Evolutionary conservation across 1,140 invertebrate genomes (phyloP).

Genomic region (Trinorchestia longiramus): DNA sequence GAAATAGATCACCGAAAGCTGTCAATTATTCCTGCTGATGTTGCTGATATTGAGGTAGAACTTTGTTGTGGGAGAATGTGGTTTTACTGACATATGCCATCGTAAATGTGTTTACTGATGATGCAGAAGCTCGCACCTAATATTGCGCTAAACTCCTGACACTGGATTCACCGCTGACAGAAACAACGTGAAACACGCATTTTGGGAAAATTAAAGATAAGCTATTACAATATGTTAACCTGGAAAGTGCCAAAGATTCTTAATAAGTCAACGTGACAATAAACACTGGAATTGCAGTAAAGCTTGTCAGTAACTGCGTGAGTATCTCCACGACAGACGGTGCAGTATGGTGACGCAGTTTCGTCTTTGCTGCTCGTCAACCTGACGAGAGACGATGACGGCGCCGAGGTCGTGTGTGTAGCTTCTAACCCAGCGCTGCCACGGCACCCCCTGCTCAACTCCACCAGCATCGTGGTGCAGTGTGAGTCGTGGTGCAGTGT

Average conservation of each 20-base stretch:
- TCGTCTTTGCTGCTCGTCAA: slow-evolving; percentile 58
- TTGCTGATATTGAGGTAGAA: no score
- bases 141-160: no score
- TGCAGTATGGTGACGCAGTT: slow-evolving; percentile 58
- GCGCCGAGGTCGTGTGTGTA: slow-evolving; percentile 51
- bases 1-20: no score
- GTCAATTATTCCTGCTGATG: no score
- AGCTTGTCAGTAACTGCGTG: neutral
- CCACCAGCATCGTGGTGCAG: slow-evolving; percentile 56
- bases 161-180: no score
- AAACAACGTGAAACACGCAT: no score
- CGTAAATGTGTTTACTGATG: no score
- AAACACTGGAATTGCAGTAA: neutral
- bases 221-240: no score
- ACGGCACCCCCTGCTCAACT: slow-evolving; percentile 49
- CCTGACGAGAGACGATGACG: slow-evolving; percentile 57
- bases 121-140: no score
- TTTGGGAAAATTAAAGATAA: no score
- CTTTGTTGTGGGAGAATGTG: no score
- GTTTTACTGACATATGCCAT: no score
- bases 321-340: neutral
- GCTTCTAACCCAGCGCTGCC: slow-evolving; percentile 59
- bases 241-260: neutral
- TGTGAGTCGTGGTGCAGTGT: slow-evolving; percentile 55
- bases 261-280: neutral